Evolutionary conservation across 1,140 invertebrate species (phyloP).

Genomic region (Aethina tumida): DNA sequence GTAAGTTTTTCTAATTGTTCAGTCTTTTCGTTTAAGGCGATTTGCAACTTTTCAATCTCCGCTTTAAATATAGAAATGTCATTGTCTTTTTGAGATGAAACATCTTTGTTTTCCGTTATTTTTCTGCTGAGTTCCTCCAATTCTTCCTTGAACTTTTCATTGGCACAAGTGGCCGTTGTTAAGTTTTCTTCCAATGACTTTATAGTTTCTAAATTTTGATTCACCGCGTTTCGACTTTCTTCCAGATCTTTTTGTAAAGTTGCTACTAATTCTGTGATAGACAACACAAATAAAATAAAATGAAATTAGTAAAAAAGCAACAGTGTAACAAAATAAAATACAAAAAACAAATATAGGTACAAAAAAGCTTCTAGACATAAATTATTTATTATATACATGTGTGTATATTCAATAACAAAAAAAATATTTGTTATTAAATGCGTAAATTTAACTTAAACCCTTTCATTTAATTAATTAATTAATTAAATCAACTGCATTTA

Average conservation of each 20-base stretch:
- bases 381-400: too few relatives aligned
- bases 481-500: too few relatives aligned
- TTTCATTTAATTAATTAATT: too few relatives aligned
- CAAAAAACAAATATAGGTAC: too few relatives aligned
- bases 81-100: slow-evolving; percentile 12
- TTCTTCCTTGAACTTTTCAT: slow-evolving; percentile 8
- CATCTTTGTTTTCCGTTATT: slow-evolving; percentile 32
- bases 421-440: too few relatives aligned
- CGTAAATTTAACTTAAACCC: too few relatives aligned
- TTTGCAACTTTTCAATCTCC: slow-evolving; percentile 37
- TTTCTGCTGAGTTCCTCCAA: slow-evolving; percentile 5
- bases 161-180: slow-evolving; percentile 5
- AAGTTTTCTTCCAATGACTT: slow-evolving; percentile 34
- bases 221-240: slow-evolving; percentile 35
- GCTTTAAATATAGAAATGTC: too few relatives aligned
- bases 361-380: too few relatives aligned
- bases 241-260: slow-evolving; percentile 31
- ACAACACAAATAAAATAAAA: too few relatives aligned
- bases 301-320: too few relatives aligned
- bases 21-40: slow-evolving; percentile 36
- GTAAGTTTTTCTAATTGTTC: slow-evolving; percentile 27
- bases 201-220: slow-evolving; percentile 33
- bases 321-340: too few relatives aligned
- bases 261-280: slow-evolving; percentile 10
- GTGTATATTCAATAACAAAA: too few relatives aligned